Evolutionary conservation across 1,140 invertebrate genomes (phyloP), one percentile per base, ranked within the genome.

Genomic region (Neuroterus valhalla): DNA sequence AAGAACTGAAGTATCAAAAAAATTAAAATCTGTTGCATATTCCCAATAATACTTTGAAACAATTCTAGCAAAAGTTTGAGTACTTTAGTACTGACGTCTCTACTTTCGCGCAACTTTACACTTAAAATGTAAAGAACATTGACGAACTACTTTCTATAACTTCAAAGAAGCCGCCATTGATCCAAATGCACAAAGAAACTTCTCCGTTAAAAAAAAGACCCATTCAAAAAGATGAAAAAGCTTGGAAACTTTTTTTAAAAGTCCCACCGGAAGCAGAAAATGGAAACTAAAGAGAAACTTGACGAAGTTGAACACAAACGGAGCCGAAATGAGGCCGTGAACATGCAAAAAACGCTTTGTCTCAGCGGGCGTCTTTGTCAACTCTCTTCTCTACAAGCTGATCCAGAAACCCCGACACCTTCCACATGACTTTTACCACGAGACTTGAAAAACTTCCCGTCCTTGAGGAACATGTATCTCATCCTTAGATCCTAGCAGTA

Each of bases 291-390:
- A 62, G 55, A 62, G 55, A 62, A 23, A 62, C 21, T 62, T 62
- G 6, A 23, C 26, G 5, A 62, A 23, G 31, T 26, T 62, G 31
- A 15, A 15, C 26, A 14, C 23, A 55, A 55, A 23, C 10, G 21
- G 15, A 14, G 55, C 55, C 55, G 55, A 62, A 62, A 62, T 62
- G 26, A 62, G 55, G 55, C 31, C 55, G 23, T 62, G 55, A 62
- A 62, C 55, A 62, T 62, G 55, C 55, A 62, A 62, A 62, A 55
- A 55, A 55, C 55, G 23, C 21, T 62, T 62, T 62, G 55, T 62
- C 55, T 62, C 55, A 62, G 55, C 55, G 55, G 55, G 55, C 55
- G 26, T 62, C 55, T 62, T 62, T 62, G 26, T 31, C 55, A 62
- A 23, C 55, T 19, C 15, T 17, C 23, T 23, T 62, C 21, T 62